Base-by-base conservation (phyloP, 2,113 vertebrate genomes). In the Phalacrocorax brasilianus region DNA sequence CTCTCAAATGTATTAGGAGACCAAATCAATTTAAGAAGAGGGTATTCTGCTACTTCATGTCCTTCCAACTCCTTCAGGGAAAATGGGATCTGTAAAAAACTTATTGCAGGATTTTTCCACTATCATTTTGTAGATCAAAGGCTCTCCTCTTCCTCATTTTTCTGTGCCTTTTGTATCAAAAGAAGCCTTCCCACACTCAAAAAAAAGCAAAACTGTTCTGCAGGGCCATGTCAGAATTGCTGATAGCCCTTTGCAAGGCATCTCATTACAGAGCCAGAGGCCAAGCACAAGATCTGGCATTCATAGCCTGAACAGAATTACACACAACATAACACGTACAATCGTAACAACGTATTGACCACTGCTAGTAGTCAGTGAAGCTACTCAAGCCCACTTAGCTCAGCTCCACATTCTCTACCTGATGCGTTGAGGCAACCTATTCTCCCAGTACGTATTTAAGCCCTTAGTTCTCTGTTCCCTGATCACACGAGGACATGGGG, bases 401-500 rank as follows among this genome's bases (percentile, higher is more conserved):
- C 35, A 55, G 27, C n/a, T 42, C 33, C 40, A 53, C 27, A 8
- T 44, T 42, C 32, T 56, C 33, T 15, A 10, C 40, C 5, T 22
- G 30, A 53, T 5, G 2, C 35, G 49, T 70, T 10, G 16, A 83
- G 63, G 16, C 56, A 75, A 58, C 21, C 32, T n/a, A 9, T 20
- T 71, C 35, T 40, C 71, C 50, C 56, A 21, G 12, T 45, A 19
- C 13, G 10, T 35, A 44, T 35, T 67, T 49, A 81, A 40, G 12
- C 9, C 1, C 19, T 27, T 27, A 61, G 24, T 33, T 28, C 47
- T 49, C 22, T 17, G 24, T 33, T 28, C 47, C 42, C 22, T 17
- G 18, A 56, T 8, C 5, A 0, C 40, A 35, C 15, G n/a, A n/a
- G 14, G 16, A 19, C 5, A 16, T n/a, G 16, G 14, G 2, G 3